Evolutionary conservation across 2,888 invertebrate genomes (phyloP), one percentile per base, ranked within the genome.

Genomic region (Cephus runcator): DNA sequence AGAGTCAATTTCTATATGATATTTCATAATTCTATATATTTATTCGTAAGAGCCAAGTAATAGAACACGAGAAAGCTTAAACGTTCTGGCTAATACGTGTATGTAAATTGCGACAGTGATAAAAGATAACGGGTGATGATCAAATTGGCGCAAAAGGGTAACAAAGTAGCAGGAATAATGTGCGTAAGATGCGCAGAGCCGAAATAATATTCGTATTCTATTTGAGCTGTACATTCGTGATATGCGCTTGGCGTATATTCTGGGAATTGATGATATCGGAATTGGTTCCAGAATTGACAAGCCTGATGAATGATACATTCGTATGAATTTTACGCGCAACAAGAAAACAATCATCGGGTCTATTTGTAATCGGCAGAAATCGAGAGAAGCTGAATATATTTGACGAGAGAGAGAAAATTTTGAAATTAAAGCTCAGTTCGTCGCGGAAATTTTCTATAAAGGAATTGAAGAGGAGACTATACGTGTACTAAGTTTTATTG

Each of bases 191-290:
- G 81, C 81, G 79, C 77, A 81, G 75, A 76, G 80, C 79, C 77
- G 74, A 77, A 74, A 83, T 82, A 77, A 80, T 85, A 36, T 83
- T 86, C 78, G 78, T 81, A 75, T 78, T 85, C 31, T 85, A 84
- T 77, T 79, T 80, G 9, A 79, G 77, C 36, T 84, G 85, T 69
- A 81, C 82, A n/a, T 78, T 83, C 69, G 33, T 82, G 23, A 82
- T 86, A 69, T 83, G 82, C 74, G 79, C 79, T 69, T 56, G 56
- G 56, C 56, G 23, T 56, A 1, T 56, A 23, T 56, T 56, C 9
- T 56, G 56, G 56, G 56, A 23, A 9, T 56, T 9, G 56, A 40
- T 40, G 40, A 56, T 23, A 56, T 1, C 56, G 9, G 56, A 56
- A 56, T 23, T 56, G 56, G 23, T 23, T 56, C 23, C 23, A 23